Conservation (phyloP, 2,113 vertebrate species). For the Eonycteris spelaea region DNA sequence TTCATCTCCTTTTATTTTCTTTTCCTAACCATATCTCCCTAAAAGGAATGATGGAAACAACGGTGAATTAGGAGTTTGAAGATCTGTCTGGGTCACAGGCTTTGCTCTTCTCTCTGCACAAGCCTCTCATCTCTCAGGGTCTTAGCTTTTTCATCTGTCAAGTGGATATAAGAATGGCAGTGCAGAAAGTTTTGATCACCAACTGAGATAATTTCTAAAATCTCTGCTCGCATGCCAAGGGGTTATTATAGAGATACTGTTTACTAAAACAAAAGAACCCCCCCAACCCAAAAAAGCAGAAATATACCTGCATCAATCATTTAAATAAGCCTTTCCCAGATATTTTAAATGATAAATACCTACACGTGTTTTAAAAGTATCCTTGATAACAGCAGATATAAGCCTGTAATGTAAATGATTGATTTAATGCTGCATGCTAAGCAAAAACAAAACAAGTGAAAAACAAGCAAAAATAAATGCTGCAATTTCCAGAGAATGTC, state of each 20-base stretch:
- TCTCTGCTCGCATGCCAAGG: background rate
- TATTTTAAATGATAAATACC: conserved; percentile 6
- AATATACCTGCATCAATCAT: background rate
- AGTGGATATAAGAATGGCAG: background rate
- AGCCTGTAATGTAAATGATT: background rate
- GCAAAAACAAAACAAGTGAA: background rate
- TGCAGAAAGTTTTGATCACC: background rate
- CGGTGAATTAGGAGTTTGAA: background rate
- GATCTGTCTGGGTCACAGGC: background rate
- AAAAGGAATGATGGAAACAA: background rate
- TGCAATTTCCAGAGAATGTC: background rate
- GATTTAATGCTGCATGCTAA: background rate
- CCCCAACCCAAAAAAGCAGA: background rate
- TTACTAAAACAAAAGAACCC: background rate
- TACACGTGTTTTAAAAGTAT: background rate
- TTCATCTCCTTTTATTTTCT: background rate
- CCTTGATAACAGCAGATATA: background rate
- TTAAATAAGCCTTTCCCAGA: background rate
- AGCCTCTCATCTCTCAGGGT: background rate
- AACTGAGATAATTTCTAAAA: background rate
- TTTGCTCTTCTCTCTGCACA: background rate
- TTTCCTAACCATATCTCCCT: background rate
- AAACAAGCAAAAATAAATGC: background rate
- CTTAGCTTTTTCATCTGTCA: background rate
- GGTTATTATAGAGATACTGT: background rate